A percentile compares a stretch with the other conserved stretches of the same genome.
Evolutionary conservation across 2,888 invertebrate genomes (phyloP).

Genomic region (Drosophila mimica): DNA sequence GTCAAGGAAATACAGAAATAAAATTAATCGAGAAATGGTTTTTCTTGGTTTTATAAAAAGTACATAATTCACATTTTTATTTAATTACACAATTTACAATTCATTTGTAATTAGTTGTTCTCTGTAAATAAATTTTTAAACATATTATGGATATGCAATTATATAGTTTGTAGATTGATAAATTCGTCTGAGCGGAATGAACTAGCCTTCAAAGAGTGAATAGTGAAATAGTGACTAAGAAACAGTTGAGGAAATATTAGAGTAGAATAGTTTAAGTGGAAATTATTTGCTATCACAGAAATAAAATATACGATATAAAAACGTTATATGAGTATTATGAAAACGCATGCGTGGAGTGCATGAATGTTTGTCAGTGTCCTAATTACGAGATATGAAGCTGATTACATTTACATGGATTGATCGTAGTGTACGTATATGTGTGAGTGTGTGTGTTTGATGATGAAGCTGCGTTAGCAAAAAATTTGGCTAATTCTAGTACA

Average conservation of each 20-base stretch:
- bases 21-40: not conserved
- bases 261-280: slow-evolving; percentile 40
- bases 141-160: slow-evolving; percentile 53
- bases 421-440: slow-evolving; percentile 38
- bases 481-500: slow-evolving; percentile 76
- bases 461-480: slow-evolving; percentile 57
- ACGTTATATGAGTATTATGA: slow-evolving; percentile 65
- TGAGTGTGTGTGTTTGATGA: slow-evolving; percentile 29
- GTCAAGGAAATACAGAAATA: slow-evolving; percentile 9
- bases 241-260: slow-evolving; percentile 34
- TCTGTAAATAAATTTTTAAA: slow-evolving; percentile 61
- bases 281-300: slow-evolving; percentile 78
- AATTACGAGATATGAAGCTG: slow-evolving; percentile 80
- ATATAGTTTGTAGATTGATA: slow-evolving; percentile 54
- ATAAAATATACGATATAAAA: slow-evolving; percentile 72
- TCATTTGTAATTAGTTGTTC: slow-evolving; percentile 51
- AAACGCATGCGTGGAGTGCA: slow-evolving; percentile 35
- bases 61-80: slow-evolving; percentile 73
- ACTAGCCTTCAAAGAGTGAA: slow-evolving; percentile 48
- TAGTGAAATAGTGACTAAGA: slow-evolving; percentile 61
- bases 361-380: slow-evolving; percentile 67
- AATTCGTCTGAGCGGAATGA: slow-evolving; percentile 72
- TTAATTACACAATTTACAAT: slow-evolving; percentile 74
- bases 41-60: slow-evolving; percentile 75
- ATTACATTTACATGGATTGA: slow-evolving; percentile 68